Evolutionary conservation across 2,888 invertebrate species (phyloP).

Genomic region (Drosophila tripunctata): DNA sequence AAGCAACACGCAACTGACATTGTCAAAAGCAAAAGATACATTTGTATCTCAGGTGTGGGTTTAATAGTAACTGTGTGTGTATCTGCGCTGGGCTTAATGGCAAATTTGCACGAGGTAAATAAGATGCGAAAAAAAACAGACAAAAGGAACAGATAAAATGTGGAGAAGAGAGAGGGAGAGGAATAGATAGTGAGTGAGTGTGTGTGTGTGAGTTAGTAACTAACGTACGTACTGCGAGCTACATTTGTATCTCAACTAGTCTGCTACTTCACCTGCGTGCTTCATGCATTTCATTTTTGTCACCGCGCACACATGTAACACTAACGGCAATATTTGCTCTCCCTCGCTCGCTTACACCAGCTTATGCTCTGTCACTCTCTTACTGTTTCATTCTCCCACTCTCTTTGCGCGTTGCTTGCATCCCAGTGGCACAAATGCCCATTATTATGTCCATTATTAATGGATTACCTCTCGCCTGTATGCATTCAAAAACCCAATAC

Average conservation of each 20-base stretch:
- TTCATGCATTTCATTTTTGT: slow-evolving; percentile 69
- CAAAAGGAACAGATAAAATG: neutral
- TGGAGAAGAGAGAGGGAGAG: slow-evolving; percentile 8
- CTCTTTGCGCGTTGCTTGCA: slow-evolving; percentile 9
- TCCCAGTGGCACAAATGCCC: too few species aligned
- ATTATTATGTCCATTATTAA: too few species aligned
- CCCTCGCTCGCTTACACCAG: slow-evolving; percentile 23
- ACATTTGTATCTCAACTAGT: slow-evolving; percentile 63
- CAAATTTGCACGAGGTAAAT: slow-evolving; percentile 79
- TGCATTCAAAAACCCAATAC: too few species aligned
- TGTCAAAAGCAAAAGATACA: slow-evolving; percentile 56
- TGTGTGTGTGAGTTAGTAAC: slow-evolving; percentile 29
- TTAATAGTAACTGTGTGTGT: too few species aligned
- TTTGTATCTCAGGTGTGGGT: slow-evolving; percentile 47
- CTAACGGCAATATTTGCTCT: slow-evolving; percentile 55
- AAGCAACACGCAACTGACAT: slow-evolving; percentile 53
- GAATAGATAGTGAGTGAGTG: slow-evolving; percentile 56
- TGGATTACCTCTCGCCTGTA: too few species aligned
- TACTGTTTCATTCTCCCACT: slow-evolving; percentile 13
- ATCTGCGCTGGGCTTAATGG: slow-evolving; percentile 74
- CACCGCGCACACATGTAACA: slow-evolving; percentile 75
- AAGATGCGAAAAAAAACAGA: slow-evolving; percentile 49
- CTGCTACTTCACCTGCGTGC: slow-evolving; percentile 73
- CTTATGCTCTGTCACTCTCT: too few species aligned
- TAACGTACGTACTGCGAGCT: slow-evolving; percentile 42